Percentiles rank a stretch among this genome's conserved stretches.
Evolutionary conservation across 2,888 invertebrate genomes (phyloP).

Genomic region (Marasmarcha lunaedactyla): DNA sequence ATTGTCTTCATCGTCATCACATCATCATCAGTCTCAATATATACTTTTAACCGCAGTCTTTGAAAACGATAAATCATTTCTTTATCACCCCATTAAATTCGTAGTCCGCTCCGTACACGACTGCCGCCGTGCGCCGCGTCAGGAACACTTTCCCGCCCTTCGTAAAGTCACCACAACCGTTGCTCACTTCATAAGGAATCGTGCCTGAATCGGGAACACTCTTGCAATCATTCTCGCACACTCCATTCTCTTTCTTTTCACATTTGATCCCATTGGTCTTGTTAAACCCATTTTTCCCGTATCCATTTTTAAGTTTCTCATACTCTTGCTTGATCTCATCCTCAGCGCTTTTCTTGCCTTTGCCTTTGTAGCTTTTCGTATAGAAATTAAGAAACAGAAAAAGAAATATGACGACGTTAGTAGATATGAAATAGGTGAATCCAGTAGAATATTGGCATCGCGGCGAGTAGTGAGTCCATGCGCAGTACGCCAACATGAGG

Average conservation of each 20-base stretch:
- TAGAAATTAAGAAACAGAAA: slow-evolving; percentile 78
- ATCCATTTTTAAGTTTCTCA: slow-evolving; percentile 26
- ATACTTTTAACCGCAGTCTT: slow-evolving; percentile 32
- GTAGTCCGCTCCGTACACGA: slow-evolving; percentile 34
- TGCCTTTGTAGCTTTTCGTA: slow-evolving; percentile 63
- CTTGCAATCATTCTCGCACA: slow-evolving; percentile 26
- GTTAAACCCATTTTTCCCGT: slow-evolving; percentile 22
- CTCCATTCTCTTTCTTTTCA: slow-evolving; percentile 25
- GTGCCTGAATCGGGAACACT: slow-evolving; percentile 29
- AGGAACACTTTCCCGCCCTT: slow-evolving; percentile 44
- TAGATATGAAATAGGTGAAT: slow-evolving; percentile 63
- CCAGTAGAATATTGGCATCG: slow-evolving; percentile 73
- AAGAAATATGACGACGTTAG: slow-evolving; percentile 73
- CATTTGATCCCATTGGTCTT: slow-evolving; percentile 22
- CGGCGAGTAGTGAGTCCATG: slow-evolving; percentile 62
- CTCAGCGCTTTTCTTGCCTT: slow-evolving; percentile 14
- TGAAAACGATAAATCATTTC: slow-evolving; percentile 43
- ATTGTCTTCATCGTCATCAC: slow-evolving; percentile 41
- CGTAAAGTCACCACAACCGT: slow-evolving; percentile 41
- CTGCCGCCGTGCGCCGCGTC: slow-evolving; percentile 43
- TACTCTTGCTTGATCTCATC: slow-evolving; percentile 29
- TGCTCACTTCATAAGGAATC: slow-evolving; percentile 37
- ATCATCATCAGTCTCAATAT: slow-evolving; percentile 62
- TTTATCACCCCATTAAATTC: slow-evolving; percentile 49
- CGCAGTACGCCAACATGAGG: slow-evolving; percentile 74